Base-by-base conservation (phyloP, 2,113 vertebrate species). In the Lepidothrix coronata region DNA sequence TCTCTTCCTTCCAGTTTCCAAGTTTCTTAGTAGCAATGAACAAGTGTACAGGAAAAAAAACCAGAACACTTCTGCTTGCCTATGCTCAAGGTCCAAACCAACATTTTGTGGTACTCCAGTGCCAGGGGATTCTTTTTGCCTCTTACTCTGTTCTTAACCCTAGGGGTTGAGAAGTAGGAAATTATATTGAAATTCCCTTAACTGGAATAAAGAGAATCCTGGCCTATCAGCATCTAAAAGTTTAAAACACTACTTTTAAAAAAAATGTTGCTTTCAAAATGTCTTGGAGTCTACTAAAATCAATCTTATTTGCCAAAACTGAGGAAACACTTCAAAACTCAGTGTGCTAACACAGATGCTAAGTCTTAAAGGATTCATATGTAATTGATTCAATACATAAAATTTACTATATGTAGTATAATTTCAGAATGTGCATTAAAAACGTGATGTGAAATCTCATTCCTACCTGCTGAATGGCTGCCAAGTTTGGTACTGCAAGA, bases 361-460 rank as follows among this genome's bases (percentile, higher is more conserved):
- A 92, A 70, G 84, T 93, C 66, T 85, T 83, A 79, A 91, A 91
- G 35, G 14, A 52, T 87, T 82, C n/a, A 22, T 67, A 21, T 84
- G 21, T 91, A 71, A 92, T 43, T 37, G 82, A 75, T 96, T 90
- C 94, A 92, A 78, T 92, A 91, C 92, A 87, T 86, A 88, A 92
- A 71, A 85, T 87, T 92, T 76, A 41, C 31, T 72, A 23, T 48
- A 35, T 46, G 46, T 57, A 55, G 85, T 91, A 65, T 91, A 94
- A 91, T 91, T 97, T 88, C 85, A 88, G 57, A 51, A 61, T 59
- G 57, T 74, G 28, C 84, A 71, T 90, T 68, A 57, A 91, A 95
- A 70, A 49, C 61, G 35, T 43, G 37, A 79, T 87, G 62, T 81
- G 86, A 89, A 91, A 55, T 85, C 35, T 89, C 71, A 83, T 94